Evolutionary conservation across 2,888 invertebrate genomes (phyloP).

Genomic region (Himalopsyche japonica): DNA sequence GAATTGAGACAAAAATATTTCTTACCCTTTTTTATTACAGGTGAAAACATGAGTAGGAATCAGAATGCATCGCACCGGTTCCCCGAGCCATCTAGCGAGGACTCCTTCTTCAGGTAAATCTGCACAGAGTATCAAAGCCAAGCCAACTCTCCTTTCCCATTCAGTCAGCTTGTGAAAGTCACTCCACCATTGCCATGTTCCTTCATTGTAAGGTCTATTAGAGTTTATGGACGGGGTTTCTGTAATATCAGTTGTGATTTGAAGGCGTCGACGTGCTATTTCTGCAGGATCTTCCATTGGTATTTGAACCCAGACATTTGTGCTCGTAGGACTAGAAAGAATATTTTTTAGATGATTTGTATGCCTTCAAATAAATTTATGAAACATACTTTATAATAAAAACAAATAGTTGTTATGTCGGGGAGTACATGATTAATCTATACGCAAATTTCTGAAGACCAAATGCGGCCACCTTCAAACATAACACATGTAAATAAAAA

Average conservation of each 20-base stretch:
- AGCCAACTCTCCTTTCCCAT: slow-evolving; percentile 63
- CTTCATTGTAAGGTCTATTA: slow-evolving; percentile 42
- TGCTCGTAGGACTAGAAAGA: slow-evolving; percentile 51
- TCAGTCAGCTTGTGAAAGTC: slow-evolving; percentile 65
- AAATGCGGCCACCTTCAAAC: no score
- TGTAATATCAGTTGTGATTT: slow-evolving; percentile 20
- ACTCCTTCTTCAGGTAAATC: slow-evolving; percentile 75
- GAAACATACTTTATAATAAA: no score
- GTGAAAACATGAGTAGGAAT: slow-evolving; percentile 83
- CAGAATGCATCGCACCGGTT: slow-evolving; percentile 85
- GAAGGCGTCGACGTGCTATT: slow-evolving; percentile 44
- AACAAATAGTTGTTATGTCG: no score
- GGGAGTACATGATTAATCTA: no score
- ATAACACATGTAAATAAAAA: no score
- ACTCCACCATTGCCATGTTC: slow-evolving; percentile 85
- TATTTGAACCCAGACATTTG: slow-evolving; percentile 69
- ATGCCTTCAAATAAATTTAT: no score
- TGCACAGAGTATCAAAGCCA: slow-evolving; percentile 80
- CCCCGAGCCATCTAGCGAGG: slow-evolving; percentile 89
- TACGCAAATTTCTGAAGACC: no score
- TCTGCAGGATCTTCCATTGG: slow-evolving; percentile 61
- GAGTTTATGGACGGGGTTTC: slow-evolving; percentile 43
- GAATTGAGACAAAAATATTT: not conserved
- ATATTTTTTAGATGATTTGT: no score
- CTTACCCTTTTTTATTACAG: slow-evolving; percentile 87